phyloP scores from a whole-genome alignment of 2,888 invertebrate genomes.

The Lycaena phlaeas region DNA sequence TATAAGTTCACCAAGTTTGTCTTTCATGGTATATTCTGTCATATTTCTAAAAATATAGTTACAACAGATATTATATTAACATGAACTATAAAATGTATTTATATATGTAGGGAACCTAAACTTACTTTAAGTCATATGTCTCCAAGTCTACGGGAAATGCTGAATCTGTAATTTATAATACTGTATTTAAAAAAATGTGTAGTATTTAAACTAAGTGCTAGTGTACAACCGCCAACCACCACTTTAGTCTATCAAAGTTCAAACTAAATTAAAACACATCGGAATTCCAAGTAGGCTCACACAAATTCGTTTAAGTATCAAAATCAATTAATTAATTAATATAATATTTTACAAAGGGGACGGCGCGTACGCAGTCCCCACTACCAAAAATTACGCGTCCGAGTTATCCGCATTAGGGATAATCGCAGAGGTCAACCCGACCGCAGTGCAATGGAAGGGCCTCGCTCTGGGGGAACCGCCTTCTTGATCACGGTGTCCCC shows the following conservation, averaged over 20 bases:
- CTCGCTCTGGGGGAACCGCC: slow-evolving; percentile 16
- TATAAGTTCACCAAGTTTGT: slow-evolving; percentile 54
- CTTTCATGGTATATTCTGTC: slow-evolving; percentile 46
- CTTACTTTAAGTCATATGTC: background rate
- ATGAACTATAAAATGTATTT: too few species aligned
- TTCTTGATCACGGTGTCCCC: slow-evolving; percentile 11
- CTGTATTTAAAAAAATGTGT: too few species aligned
- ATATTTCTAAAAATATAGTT: slow-evolving; percentile 28
- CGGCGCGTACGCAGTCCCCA: slow-evolving; percentile 14
- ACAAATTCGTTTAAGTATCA: too few species aligned
- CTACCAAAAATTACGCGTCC: slow-evolving; percentile 15
- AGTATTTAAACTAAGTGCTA: too few species aligned
- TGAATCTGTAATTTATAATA: background rate
- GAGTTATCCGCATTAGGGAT: slow-evolving; percentile 17
- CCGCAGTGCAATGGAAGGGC: slow-evolving; percentile 15
- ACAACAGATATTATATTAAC: too few species aligned
- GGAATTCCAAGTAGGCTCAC: too few species aligned
- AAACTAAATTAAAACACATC: too few species aligned
- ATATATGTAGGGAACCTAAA: too few species aligned
- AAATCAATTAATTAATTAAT: too few species aligned
- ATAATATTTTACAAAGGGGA: slow-evolving; percentile 4
- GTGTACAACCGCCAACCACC: too few species aligned
- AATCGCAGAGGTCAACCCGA: slow-evolving; percentile 16
- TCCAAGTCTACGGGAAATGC: background rate
- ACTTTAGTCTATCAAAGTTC: too few species aligned